These are phyloP conservation scores for Myxocyprinus asiaticus DNA, from an alignment of 2,113 vertebrate species.

Conservation along the genomic window DNA sequence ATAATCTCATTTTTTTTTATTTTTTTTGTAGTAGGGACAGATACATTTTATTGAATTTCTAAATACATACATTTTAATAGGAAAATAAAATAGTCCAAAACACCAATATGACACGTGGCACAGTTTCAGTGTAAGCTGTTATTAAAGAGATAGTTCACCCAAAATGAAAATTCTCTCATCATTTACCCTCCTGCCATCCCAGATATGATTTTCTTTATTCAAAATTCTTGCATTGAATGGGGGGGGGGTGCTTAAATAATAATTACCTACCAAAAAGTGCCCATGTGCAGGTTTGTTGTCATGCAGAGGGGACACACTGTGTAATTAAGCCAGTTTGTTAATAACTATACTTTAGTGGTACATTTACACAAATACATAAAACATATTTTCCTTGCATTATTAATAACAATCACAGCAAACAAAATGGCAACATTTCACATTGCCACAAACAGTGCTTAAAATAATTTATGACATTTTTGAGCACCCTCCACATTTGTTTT, in stretches of 20 bases:
- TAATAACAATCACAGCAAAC: constrained; percentile 35
- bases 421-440: constrained; percentile 1
- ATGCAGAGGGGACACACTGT: constrained; percentile 53
- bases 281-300: constrained; percentile 72
- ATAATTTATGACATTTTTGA: constrained; percentile 12
- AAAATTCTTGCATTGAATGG: no score
- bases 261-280: constrained; percentile 62
- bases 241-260: no score
- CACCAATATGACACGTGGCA: neutral
- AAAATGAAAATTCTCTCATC: neutral
- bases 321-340: neutral
- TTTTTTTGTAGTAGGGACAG: neutral
- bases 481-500: neutral
- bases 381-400: neutral
- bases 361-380: neutral
- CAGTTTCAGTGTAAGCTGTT: constrained; percentile 2
- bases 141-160: neutral
- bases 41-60: constrained; percentile 11
- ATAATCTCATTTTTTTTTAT: neutral
- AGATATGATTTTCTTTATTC: no score
- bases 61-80: neutral
- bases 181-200: no score
- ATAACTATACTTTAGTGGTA: constrained; percentile 40
- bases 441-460: constrained; percentile 27
- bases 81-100: constrained; percentile 1